A percentile compares a stretch with the other conserved stretches of the same genome.
phyloP scores from a whole-genome alignment of 2,797 vertebrate genomes.

The Molossus alvarezi region DNA sequence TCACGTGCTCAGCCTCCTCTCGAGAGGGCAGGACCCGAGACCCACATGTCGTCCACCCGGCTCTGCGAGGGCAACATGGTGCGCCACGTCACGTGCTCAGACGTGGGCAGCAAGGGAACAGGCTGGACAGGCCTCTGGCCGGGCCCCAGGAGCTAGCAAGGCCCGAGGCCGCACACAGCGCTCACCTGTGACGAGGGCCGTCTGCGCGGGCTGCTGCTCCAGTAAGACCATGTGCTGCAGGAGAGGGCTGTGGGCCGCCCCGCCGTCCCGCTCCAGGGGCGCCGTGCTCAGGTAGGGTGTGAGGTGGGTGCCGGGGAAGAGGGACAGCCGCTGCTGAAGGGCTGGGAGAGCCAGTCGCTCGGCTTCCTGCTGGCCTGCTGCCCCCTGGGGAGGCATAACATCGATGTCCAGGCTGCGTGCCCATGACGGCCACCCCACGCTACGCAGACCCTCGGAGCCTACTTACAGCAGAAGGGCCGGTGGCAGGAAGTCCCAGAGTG shows the following conservation, averaged over 20 bases:
- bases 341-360: conserved; percentile 94
- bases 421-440: fast-evolving
- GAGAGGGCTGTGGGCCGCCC: conserved; percentile 93
- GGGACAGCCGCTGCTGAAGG: conserved; percentile 95
- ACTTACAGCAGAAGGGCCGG: conserved; percentile 95
- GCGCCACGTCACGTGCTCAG: neutral
- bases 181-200: conserved; percentile 95
- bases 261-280: conserved; percentile 93
- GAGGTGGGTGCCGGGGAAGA: conserved; percentile 96
- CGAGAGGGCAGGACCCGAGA: neutral
- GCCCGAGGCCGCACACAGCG: neutral
- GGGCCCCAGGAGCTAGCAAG: neutral
- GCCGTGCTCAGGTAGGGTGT: conserved; percentile 95
- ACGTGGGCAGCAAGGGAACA: neutral
- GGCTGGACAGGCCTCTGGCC: neutral
- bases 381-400: conserved; percentile 89
- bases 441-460: fast-evolving
- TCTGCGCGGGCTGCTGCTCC: conserved; percentile 94
- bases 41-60: neutral
- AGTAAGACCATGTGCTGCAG: conserved; percentile 97
- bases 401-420: fast-evolving
- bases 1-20: neutral
- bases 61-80: no score
- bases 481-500: conserved; percentile 97
- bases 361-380: conserved; percentile 93